These are phyloP conservation scores for Campoletis sonorensis DNA, from an alignment of 1,140 invertebrate species.

Conservation along the genomic window DNA sequence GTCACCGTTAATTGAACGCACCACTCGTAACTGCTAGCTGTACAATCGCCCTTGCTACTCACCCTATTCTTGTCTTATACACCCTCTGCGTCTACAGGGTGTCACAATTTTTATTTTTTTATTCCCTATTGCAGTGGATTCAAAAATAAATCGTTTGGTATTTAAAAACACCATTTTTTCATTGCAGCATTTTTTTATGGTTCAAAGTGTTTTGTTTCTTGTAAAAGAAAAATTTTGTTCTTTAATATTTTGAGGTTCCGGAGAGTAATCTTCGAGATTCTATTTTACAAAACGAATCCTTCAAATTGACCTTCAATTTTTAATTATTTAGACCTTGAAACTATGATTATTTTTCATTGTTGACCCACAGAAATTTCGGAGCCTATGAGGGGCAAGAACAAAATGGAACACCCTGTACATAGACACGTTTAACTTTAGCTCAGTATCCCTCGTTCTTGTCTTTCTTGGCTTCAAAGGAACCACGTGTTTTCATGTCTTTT, in stretches of 20 bases:
- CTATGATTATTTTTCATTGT: too few species aligned
- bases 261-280: too few species aligned
- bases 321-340: too few species aligned
- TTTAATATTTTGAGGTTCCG: too few species aligned
- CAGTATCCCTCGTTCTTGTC: slow-evolving; percentile 4
- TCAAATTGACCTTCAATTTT: too few species aligned
- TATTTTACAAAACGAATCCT: too few species aligned
- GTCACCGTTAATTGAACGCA: slow-evolving; percentile 76
- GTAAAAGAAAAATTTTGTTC: too few species aligned
- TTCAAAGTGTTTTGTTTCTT: too few species aligned
- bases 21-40: slow-evolving; percentile 68
- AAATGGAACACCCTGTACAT: background rate
- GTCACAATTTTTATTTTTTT: background rate
- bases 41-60: slow-evolving; percentile 43
- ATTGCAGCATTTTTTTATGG: too few species aligned
- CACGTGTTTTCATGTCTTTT: background rate
- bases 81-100: slow-evolving; percentile 9
- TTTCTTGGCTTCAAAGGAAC: slow-evolving; percentile 29
- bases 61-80: slow-evolving; percentile 33
- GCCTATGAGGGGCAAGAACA: background rate
- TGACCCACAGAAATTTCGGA: background rate
- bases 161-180: too few species aligned
- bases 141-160: too few species aligned
- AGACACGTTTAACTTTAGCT: background rate
- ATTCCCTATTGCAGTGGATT: too few species aligned